Base-by-base conservation (phyloP, 2,797 vertebrate genomes). In the Distichodus sexfasciatus region DNA sequence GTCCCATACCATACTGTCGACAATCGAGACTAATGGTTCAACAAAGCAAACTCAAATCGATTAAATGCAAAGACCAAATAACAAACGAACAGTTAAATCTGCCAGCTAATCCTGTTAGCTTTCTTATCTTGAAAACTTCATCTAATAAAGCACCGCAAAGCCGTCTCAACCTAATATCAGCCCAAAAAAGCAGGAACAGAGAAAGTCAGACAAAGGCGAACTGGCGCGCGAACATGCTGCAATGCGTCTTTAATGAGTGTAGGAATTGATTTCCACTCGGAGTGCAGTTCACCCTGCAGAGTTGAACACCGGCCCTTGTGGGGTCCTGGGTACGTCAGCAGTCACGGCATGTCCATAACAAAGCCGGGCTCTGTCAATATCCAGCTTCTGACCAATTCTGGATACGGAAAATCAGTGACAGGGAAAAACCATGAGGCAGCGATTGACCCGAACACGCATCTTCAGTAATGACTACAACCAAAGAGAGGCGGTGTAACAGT, bases 321-420 rank as follows among this genome's bases (percentile, higher is more conserved):
- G 15, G 38, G 65, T 35, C 51, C 14, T n/a, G 3, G 35, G 41
- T 54, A 15, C 15, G 60, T 59, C 65, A 46, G 33, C 54, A 57
- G 67, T 81, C 75, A 74, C 71, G 48, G 36, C 55, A 82, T 86
- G 78, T 82, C 69, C 72, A 78, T 81, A 81, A 71, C 78, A 84
- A 82, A 82, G 72, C 48, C 15, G 58, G 50, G 12, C 47, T 19
- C 6, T n/a, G 82, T 87, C 79, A 7, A 85, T 88, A 66, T 28
- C 8, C 63, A 74, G 61, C 69, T 75, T 54, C 31, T 47, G 63
- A n/a, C 69, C 44, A 40, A 54, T 54, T 68, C 66, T 63, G 17
- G 50, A 54, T 76, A 82, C 75, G 57, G 64, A 76, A 87, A 86
- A 89, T 87, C 81, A 78, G 83, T 84, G 71, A 23, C 31, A 43